These are phyloP conservation scores for Aldabrachelys gigantea DNA, from an alignment of 2,113 vertebrate genomes.

Conservation along the genomic window DNA sequence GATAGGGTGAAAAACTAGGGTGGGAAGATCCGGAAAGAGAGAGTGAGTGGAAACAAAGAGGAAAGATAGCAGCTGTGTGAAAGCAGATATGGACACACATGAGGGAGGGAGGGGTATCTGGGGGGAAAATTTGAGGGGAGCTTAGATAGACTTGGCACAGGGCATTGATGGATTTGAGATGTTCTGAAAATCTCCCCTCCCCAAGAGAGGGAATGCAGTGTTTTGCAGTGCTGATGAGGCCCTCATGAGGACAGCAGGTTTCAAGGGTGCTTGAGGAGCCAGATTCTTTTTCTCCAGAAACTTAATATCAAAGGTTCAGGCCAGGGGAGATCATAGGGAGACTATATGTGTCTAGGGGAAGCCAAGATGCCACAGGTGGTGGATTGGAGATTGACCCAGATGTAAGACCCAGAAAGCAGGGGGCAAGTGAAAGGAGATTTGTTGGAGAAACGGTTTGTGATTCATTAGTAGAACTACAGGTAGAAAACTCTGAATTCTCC, in stretches of 20 bases:
- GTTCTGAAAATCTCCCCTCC: neutral
- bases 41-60: neutral
- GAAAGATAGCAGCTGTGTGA: neutral
- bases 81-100: no score
- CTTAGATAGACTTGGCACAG: neutral
- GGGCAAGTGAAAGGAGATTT: neutral
- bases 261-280: neutral
- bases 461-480: neutral
- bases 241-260: neutral
- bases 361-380: neutral
- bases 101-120: neutral
- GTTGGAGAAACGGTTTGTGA: neutral
- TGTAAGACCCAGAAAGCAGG: neutral
- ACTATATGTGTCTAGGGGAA: neutral
- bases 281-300: neutral
- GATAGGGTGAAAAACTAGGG: neutral
- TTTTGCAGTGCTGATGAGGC: neutral
- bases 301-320: neutral
- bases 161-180: neutral
- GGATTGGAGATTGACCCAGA: neutral
- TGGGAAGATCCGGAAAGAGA: neutral
- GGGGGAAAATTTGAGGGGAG: neutral
- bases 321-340: accelerated
- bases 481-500: neutral
- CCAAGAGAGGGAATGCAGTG: neutral